Conservation (phyloP, 2,113 vertebrate species). For the Chrysochloris asiatica region DNA sequence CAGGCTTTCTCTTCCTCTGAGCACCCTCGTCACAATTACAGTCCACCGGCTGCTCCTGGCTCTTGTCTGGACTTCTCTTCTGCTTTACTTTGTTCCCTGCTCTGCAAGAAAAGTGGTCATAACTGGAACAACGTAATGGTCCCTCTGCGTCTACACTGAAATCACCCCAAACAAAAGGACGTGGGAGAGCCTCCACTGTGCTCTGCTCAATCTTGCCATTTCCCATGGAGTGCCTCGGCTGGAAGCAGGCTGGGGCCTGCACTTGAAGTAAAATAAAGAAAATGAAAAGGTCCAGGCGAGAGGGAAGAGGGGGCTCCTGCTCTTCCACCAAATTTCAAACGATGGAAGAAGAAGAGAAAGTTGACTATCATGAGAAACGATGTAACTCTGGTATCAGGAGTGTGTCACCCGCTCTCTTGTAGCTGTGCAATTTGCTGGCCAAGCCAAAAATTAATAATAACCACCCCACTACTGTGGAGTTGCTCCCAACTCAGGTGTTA, state of each 20-base stretch:
- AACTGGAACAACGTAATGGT: background rate
- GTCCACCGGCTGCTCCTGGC: rapidly evolving
- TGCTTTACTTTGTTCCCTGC: background rate
- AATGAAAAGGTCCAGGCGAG: background rate
- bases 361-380: background rate
- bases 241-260: background rate
- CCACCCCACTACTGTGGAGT: no score
- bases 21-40: rapidly evolving
- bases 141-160: background rate
- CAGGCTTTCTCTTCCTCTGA: rapidly evolving
- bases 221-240: background rate
- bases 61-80: background rate
- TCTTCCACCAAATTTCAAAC: background rate
- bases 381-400: background rate
- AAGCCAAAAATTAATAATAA: no score
- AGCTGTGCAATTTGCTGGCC: background rate
- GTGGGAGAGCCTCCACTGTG: background rate
- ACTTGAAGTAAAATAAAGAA: background rate
- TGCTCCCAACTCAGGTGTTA: no score
- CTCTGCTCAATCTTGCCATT: background rate
- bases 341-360: background rate
- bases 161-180: slow-evolving; percentile 34
- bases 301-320: background rate
- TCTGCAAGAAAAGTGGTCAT: background rate
- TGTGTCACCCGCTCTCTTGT: background rate